phyloP scores from a whole-genome alignment of 2,888 invertebrate genomes.

The Drosophila fungiperda region DNA sequence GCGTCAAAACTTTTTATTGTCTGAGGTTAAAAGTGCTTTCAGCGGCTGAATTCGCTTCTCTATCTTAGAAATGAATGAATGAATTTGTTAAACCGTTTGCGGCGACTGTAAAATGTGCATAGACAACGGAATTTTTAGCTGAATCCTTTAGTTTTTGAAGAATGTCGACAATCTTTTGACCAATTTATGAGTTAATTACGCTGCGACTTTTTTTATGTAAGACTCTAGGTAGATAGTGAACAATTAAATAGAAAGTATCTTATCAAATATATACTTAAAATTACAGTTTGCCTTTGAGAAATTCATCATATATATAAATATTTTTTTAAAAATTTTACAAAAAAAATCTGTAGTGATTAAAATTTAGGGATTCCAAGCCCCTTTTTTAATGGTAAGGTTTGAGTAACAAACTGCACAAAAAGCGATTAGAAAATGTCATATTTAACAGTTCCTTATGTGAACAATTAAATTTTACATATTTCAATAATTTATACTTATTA shows the following conservation, averaged over 20 bases:
- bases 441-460: neutral
- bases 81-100: constrained; percentile 50
- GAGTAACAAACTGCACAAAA: neutral
- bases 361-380: neutral
- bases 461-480: neutral
- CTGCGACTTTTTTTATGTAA: neutral
- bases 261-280: constrained; percentile 2
- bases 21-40: constrained; percentile 72
- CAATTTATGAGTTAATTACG: constrained; percentile 76
- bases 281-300: neutral
- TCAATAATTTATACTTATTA: neutral
- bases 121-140: constrained; percentile 52
- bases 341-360: neutral
- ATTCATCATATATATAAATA: neutral
- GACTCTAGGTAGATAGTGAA: neutral
- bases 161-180: constrained; percentile 64
- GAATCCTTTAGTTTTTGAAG: constrained; percentile 54
- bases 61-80: constrained; percentile 43
- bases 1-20: constrained; percentile 61
- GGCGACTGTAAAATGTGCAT: constrained; percentile 45
- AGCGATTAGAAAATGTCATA: neutral
- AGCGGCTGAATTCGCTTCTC: constrained; percentile 48
- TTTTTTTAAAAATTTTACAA: neutral
- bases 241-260: neutral
- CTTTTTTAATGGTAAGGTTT: constrained; percentile 2